These are phyloP conservation scores for Urosaurus nigricauda DNA, from an alignment of 2,797 vertebrate species.

Conservation along the genomic window DNA sequence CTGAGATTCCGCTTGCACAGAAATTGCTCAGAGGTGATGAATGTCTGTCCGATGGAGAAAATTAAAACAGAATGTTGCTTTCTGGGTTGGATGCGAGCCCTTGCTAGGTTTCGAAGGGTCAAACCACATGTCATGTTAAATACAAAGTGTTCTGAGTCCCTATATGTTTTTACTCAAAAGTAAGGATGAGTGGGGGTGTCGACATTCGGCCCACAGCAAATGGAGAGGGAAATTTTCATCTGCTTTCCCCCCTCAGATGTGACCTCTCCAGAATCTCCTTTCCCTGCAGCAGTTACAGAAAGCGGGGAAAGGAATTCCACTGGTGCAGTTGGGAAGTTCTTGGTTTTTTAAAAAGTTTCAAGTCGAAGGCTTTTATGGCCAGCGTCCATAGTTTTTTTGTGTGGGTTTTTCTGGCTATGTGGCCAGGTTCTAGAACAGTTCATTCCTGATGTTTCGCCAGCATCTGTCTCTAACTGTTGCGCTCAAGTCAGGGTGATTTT, in stretches of 20 bases:
- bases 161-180: not conserved
- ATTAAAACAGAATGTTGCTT: not conserved
- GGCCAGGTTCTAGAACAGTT: no score
- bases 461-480: not conserved
- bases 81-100: not conserved
- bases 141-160: not conserved
- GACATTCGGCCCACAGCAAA: not conserved
- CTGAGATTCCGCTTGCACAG: not conserved
- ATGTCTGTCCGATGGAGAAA: not conserved
- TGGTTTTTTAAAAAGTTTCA: not conserved
- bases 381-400: no score
- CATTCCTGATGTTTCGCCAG: no score
- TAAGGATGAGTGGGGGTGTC: not conserved
- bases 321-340: not conserved
- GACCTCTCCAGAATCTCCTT: not conserved
- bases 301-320: not conserved
- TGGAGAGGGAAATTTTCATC: no score
- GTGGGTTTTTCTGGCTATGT: no score
- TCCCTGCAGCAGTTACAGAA: not conserved
- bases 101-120: not conserved
- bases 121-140: not conserved
- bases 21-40: not conserved
- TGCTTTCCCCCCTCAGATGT: no score
- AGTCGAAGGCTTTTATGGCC: no score
- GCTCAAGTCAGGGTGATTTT: not conserved